Evolutionary conservation across 2,888 invertebrate species (phyloP), one percentile per base, ranked within the genome.

Genomic region (Andrena minutula): DNA sequence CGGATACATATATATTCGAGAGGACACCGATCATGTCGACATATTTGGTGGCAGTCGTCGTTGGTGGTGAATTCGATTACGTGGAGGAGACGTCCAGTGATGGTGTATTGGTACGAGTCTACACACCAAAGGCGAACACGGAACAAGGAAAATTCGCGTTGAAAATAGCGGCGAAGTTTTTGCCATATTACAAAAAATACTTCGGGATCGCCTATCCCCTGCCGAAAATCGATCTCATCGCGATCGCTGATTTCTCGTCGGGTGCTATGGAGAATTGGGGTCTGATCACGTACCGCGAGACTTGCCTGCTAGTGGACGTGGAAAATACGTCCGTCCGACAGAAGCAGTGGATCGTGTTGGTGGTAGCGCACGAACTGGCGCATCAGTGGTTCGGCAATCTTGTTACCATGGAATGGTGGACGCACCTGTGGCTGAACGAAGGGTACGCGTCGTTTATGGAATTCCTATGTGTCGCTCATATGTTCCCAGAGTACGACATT

Each of bases 181-280:
- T 99, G 75, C 98, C 99, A 0, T 99, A 97, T 92, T 99, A 99
- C 94, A 98, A 98, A 90, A 96, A 98, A 72, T 99, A 99, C 94
- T 99, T 99, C 94, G 96, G 97, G 84, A 97, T 99, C 90, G 97
- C 98, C 0, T 99, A 99, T 95, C 99, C 99, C 0, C 94, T 99
- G 85, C 99, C 99, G 26, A 99, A 99, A 94, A 97, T 99, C 94
- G 99, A 99, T 94, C 95, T 99, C 75, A 98, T 99, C 90, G 99
- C 99, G 10, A 98, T 99, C 91, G 97, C 99, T 2, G 99, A 99
- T 93, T 99, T 99, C 93, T 97, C 98, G 73, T 97, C 97, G 83
- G 99, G 98, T 87, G 99, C 99, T 74, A 99, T 99, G 99, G 99
- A 99, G 94, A 99, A 99, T 94, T 99, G 99, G 99, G 99, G 99